Conservation (phyloP, 2,113 vertebrate genomes). For the Plecotus auritus region DNA sequence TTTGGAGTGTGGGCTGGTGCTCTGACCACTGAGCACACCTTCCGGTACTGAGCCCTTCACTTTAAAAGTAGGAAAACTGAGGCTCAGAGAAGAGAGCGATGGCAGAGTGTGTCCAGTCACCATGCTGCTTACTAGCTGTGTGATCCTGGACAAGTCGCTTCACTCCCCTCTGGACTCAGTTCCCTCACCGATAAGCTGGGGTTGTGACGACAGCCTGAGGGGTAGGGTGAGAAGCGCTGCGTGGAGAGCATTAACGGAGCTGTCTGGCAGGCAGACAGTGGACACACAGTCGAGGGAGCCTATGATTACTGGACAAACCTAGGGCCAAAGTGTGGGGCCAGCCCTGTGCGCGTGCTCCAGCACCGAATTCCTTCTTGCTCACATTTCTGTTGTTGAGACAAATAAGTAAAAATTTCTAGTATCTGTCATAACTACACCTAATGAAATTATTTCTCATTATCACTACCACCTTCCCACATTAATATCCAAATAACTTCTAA, state of each 20-base stretch:
- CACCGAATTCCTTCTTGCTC: neutral
- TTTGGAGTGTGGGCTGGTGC: too few species aligned
- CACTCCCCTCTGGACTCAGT: neutral
- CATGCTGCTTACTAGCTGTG: accelerated
- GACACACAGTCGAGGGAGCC: neutral
- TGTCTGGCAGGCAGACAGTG: neutral
- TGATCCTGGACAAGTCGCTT: neutral
- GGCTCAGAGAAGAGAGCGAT: too few species aligned
- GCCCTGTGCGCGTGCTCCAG: neutral
- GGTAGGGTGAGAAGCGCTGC: accelerated
- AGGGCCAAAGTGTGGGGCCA: neutral
- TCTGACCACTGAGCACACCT: too few species aligned
- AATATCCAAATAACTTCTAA: neutral
- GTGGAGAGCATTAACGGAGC: neutral
- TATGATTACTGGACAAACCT: neutral
- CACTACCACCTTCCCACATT: neutral
- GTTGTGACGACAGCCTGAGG: neutral
- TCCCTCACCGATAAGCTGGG: neutral
- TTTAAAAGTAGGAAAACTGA: too few species aligned
- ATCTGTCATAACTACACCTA: neutral
- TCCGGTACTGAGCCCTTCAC: too few species aligned
- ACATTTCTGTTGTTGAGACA: neutral
- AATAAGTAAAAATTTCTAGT: neutral
- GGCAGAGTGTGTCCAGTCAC: neutral
- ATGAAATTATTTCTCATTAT: neutral